Evolutionary conservation across 2,797 vertebrate genomes (phyloP).

Genomic region (Gymnopithys bicolor): DNA sequence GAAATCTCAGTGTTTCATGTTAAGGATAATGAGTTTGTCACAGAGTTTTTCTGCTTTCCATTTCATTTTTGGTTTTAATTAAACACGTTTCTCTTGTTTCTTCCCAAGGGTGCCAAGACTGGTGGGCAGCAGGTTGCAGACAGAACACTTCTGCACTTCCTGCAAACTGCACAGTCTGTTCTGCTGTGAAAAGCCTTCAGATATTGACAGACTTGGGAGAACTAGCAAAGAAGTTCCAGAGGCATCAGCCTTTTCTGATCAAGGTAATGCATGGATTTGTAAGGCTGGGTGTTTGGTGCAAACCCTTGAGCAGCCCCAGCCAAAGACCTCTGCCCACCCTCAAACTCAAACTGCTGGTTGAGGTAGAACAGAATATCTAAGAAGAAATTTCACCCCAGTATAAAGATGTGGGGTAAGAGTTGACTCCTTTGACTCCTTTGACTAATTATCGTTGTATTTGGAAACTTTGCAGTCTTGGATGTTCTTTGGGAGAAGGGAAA

Average conservation of each 20-base stretch:
- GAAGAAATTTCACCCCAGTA: neutral
- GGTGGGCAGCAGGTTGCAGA: conserved; percentile 70
- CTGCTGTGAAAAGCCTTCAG: conserved; percentile 65
- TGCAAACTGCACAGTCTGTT: conserved; percentile 75
- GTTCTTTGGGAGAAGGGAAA: neutral
- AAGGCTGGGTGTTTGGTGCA: neutral
- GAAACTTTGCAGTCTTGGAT: neutral
- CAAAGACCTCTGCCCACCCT: neutral
- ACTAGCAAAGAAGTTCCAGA: conserved; percentile 70
- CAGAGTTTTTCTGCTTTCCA: neutral
- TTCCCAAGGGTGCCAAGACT: conserved; percentile 73
- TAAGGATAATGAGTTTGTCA: neutral
- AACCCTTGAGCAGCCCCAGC: neutral
- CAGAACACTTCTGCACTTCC: conserved; percentile 67
- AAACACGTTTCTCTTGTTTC: neutral
- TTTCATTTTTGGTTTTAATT: neutral
- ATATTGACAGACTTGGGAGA: conserved; percentile 59
- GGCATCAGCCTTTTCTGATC: conserved; percentile 85
- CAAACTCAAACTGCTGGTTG: neutral
- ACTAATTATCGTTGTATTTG: neutral
- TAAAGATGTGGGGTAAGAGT: neutral
- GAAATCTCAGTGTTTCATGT: neutral
- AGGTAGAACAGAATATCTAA: neutral
- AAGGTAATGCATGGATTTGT: conserved; percentile 80
- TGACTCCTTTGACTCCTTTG: neutral